Evolutionary conservation across 2,113 vertebrate species (phyloP), one percentile per base, ranked within the genome.

Genomic region (Petrocephalus microphthalmus): DNA sequence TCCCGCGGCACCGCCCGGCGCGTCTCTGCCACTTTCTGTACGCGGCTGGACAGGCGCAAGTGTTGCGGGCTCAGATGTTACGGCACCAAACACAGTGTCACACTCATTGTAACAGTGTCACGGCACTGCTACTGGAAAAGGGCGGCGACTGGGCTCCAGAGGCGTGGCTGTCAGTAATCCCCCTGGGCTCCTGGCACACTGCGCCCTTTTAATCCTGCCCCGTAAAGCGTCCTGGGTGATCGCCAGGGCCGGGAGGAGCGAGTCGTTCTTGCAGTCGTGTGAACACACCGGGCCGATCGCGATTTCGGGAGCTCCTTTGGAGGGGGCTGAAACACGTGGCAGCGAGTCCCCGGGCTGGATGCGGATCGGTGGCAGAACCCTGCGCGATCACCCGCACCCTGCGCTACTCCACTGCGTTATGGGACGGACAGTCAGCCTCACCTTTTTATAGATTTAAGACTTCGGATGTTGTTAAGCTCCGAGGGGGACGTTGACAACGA

Each of bases 281-380:
- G 37, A 47, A 45, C 17, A 19, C 19, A 42, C 33, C 42, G 74
- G 42, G 17, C 45, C 22, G 42, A 83, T 42, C 42, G 19, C 20
- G 81, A 83, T 47, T 83, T 83, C 19, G 19, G 7, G 81, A 83
- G 42, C 42, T 42, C 1, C 7, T 47, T 83, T 19, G 81, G 45
- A 78, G 71, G 84, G 51, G 51, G 51, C 17, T 56, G 51, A 85
- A 85, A 85, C 84, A 85, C 51, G 84, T 85, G 84, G 84, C 84
- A 85, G 22, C 52, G 6, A 13, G n/a, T 33, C 47, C 53, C 15
- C n/a, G 47, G 22, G 22, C 51, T 53, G n/a, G 45, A 47, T n/a
- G 10, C 20, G 47, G 82, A 51, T 42, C 82, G 45, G 47, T 13
- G 3, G 37, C 29, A 22, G 13, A 45, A 15, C 22, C 37, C 25